A percentile compares a stretch with the other conserved stretches of the same genome.
Conservation (phyloP, 2,797 vertebrate species). For the Iguana delicatissima region DNA sequence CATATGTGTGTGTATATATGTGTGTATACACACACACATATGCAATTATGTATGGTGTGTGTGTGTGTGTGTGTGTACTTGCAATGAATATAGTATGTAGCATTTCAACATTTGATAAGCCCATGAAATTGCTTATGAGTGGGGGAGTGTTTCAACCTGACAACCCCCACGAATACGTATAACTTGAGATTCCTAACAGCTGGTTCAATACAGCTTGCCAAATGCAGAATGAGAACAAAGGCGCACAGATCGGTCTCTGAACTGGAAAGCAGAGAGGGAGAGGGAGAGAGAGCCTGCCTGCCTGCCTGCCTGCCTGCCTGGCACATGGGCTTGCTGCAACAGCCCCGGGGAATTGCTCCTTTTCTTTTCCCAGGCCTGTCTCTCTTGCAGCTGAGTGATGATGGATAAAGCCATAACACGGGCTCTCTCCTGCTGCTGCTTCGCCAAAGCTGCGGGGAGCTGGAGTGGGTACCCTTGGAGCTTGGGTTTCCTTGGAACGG, state of each 20-base stretch:
- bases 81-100: too few species aligned
- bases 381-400: conserved; percentile 12
- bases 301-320: not conserved
- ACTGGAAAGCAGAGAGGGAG: not conserved
- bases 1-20: too few species aligned
- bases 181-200: conserved; percentile 44
- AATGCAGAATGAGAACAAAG: not conserved
- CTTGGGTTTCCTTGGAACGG: conserved; percentile 14
- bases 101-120: not conserved
- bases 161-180: not conserved
- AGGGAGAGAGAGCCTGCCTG: not conserved
- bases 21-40: too few species aligned
- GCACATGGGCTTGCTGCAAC: conserved; percentile 4
- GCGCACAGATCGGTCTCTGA: not conserved
- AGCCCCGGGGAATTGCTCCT: conserved; percentile 49
- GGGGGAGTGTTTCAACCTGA: too few species aligned
- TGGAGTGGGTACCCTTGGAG: too few species aligned
- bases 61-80: too few species aligned
- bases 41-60: too few species aligned
- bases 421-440: conserved; percentile 53
- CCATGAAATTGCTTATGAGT: not conserved
- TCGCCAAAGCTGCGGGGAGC: not conserved
- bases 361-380: conserved; percentile 54
- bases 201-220: conserved; percentile 40
- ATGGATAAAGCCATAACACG: conserved; percentile 62